Percentiles rank a stretch among this genome's conserved stretches.
Evolutionary conservation across 2,797 vertebrate genomes (phyloP).

Genomic region (Dendrocincla tyrannina): DNA sequence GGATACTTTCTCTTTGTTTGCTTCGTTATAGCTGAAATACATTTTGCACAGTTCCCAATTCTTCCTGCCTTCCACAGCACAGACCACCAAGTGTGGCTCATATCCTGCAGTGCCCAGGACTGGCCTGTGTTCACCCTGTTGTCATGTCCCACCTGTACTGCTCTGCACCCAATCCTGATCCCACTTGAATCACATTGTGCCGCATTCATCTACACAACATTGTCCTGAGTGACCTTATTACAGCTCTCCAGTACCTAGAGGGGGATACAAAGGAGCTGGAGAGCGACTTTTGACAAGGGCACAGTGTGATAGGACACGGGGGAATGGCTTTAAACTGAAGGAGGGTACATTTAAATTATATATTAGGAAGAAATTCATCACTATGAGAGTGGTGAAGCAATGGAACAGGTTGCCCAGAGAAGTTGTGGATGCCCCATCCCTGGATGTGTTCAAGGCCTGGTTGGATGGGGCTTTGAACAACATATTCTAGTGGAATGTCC

Average conservation of each 20-base stretch:
- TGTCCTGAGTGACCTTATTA: not conserved
- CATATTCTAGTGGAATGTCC: not conserved
- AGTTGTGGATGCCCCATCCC: not conserved
- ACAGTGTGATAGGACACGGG: not conserved
- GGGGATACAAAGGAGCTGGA: not conserved
- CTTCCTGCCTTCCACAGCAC: not conserved
- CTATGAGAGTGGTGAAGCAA: not conserved
- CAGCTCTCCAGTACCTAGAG: not conserved
- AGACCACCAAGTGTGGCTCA: rapidly evolving
- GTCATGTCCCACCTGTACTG: not conserved
- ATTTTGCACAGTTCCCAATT: not conserved
- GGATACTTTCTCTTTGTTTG: not conserved
- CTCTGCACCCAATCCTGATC: not conserved
- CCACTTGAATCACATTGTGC: rapidly evolving
- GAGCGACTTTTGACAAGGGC: not conserved
- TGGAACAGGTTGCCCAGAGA: not conserved
- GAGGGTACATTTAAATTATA: not conserved
- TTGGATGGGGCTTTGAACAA: not conserved
- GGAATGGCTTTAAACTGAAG: not conserved
- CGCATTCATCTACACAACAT: not conserved
- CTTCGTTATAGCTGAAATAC: not conserved
- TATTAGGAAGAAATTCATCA: not conserved
- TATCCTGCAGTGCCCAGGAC: not conserved
- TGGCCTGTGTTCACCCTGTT: rapidly evolving
- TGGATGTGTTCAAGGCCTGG: not conserved